Percentiles rank a stretch among this genome's conserved stretches.
phyloP scores from a whole-genome alignment of 2,888 invertebrate genomes.

The Neria commutata region DNA sequence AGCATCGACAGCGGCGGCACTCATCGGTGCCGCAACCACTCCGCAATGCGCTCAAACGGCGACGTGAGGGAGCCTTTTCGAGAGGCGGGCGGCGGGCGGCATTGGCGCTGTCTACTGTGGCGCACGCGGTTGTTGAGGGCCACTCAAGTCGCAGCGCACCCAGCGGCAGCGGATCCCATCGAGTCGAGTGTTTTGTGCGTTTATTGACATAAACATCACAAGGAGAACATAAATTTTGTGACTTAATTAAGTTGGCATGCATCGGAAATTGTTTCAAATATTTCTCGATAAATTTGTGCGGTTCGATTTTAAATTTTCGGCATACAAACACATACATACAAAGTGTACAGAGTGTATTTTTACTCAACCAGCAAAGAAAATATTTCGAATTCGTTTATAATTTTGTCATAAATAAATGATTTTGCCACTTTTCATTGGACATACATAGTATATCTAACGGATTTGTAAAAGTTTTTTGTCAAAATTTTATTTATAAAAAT shows the following conservation, averaged over 20 bases:
- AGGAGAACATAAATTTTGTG: slow-evolving; percentile 55
- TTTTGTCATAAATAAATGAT: no score
- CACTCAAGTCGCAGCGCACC: neutral
- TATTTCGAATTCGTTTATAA: no score
- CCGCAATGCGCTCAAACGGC: slow-evolving; percentile 13
- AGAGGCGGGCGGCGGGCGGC: slow-evolving; percentile 33
- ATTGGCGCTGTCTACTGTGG: slow-evolving; percentile 31
- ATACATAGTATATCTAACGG: no score
- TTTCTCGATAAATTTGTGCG: slow-evolving; percentile 25
- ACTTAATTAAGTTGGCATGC: slow-evolving; percentile 56
- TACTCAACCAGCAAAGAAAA: no score
- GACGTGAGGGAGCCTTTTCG: no score
- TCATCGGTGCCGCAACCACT: slow-evolving; percentile 25
- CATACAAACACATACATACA: neutral
- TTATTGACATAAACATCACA: slow-evolving; percentile 23
- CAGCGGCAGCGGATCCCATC: neutral
- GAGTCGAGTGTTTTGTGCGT: slow-evolving; percentile 11
- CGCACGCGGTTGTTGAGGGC: neutral
- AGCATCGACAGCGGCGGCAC: slow-evolving; percentile 15
- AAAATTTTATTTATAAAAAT: no score
- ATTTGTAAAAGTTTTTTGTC: no score
- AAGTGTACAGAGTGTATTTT: no score
- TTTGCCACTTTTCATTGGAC: no score
- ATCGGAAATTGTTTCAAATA: slow-evolving; percentile 49
- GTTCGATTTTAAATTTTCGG: slow-evolving; percentile 24